phyloP scores from a whole-genome alignment of 2,113 vertebrate species.

The Emydocephalus ijimae region DNA sequence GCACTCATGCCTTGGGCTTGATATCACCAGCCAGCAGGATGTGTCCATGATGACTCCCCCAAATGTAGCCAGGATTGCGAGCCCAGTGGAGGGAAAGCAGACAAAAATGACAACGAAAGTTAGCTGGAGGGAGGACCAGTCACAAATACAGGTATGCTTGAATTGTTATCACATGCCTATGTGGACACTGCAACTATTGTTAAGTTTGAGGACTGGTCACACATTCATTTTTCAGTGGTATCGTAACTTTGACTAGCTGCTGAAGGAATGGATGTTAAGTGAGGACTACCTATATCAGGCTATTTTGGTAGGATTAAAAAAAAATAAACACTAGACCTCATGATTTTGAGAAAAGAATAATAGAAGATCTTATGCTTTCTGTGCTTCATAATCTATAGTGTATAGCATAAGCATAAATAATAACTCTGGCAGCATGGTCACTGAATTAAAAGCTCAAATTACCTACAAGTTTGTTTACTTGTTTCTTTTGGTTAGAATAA shows the following conservation, averaged over 20 bases:
- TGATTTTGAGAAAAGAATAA: not conserved
- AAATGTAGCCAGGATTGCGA: not conserved
- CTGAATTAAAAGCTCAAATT: not conserved
- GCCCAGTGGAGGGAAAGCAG: not conserved
- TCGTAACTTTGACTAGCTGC: not conserved
- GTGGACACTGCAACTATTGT: too few species aligned
- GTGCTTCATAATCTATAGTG: not conserved
- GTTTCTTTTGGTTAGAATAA: not conserved
- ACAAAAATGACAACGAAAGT: not conserved
- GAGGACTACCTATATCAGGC: not conserved
- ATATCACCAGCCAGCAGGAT: not conserved
- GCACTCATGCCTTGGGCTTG: not conserved
- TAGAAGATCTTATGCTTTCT: not conserved
- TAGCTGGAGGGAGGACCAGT: too few species aligned
- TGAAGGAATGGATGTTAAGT: not conserved
- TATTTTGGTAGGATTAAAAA: not conserved
- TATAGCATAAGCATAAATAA: not conserved
- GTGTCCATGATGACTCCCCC: not conserved
- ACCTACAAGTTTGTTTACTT: not conserved
- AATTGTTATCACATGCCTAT: too few species aligned
- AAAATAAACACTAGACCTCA: not conserved
- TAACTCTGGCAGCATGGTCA: not conserved
- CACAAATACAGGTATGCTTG: too few species aligned
- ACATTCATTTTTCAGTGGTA: not conserved
- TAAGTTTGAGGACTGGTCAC: not conserved